phyloP scores from a whole-genome alignment of 2,888 invertebrate genomes.

The Tridacna crocea region DNA sequence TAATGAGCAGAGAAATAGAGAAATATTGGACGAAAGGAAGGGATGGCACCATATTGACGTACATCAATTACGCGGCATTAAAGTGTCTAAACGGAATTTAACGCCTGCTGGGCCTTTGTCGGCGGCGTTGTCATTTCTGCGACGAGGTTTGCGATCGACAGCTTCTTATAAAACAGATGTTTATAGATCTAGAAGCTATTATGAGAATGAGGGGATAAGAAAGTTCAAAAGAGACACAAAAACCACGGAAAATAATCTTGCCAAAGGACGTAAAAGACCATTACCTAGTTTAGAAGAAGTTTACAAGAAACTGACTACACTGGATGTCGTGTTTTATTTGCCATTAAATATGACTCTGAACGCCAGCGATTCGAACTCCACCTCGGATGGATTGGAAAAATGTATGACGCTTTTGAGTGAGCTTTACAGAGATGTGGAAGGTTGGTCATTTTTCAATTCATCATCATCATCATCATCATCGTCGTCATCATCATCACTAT shows the following conservation, averaged over 20 bases:
- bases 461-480: neutral
- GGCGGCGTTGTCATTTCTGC: neutral
- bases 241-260: neutral
- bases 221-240: conserved; percentile 12
- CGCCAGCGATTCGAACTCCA: conserved; percentile 6
- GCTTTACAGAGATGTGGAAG: conserved; percentile 9
- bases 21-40: conserved; percentile 21
- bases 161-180: neutral
- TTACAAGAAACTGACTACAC: neutral
- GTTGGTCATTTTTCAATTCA: neutral
- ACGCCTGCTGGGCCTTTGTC: neutral
- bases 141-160: neutral
- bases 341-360: conserved; percentile 22
- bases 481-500: too few relatives aligned
- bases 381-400: conserved; percentile 17
- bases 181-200: neutral
- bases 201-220: neutral
- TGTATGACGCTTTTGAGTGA: conserved; percentile 11
- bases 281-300: conserved; percentile 10
- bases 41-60: conserved; percentile 11
- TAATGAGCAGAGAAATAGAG: conserved; percentile 21
- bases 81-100: conserved; percentile 23
- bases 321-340: conserved; percentile 18
- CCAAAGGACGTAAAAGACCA: neutral
- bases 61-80: conserved; percentile 20